Conservation (phyloP, 2,797 vertebrate genomes). For the Sebastes umbrosus region DNA sequence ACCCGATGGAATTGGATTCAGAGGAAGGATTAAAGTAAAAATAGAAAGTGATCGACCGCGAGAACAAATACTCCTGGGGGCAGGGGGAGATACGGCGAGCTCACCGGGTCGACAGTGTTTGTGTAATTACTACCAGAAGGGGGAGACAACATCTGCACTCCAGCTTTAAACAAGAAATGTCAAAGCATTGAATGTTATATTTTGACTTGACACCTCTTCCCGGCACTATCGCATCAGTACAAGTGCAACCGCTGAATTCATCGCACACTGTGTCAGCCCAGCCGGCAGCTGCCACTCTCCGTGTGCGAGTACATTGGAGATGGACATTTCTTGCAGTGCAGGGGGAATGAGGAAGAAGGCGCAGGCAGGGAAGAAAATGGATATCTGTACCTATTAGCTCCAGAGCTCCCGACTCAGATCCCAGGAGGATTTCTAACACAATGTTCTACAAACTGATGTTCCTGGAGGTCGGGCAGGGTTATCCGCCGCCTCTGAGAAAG, state of each 20-base stretch:
- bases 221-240: background rate
- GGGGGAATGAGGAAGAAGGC: constrained; percentile 51
- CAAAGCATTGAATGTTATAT: background rate
- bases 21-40: background rate
- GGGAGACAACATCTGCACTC: background rate
- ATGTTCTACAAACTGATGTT: constrained; percentile 81
- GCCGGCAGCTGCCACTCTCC: constrained; percentile 33
- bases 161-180: background rate
- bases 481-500: constrained; percentile 57
- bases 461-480: constrained; percentile 75
- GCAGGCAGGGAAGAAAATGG: constrained; percentile 73
- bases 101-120: background rate
- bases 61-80: background rate
- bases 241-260: background rate
- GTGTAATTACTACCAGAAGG: background rate
- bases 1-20: background rate
- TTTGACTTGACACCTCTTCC: background rate
- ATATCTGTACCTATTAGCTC: constrained; percentile 81
- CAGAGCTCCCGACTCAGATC: constrained; percentile 69
- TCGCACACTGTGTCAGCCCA: background rate
- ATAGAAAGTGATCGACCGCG: background rate
- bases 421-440: constrained; percentile 71
- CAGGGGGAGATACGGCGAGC: background rate
- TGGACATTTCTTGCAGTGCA: constrained; percentile 72
- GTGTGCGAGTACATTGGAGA: constrained; percentile 20